These are phyloP conservation scores for Denticeps clupeoides DNA, from an alignment of 2,797 vertebrate species.

Conservation along the genomic window DNA sequence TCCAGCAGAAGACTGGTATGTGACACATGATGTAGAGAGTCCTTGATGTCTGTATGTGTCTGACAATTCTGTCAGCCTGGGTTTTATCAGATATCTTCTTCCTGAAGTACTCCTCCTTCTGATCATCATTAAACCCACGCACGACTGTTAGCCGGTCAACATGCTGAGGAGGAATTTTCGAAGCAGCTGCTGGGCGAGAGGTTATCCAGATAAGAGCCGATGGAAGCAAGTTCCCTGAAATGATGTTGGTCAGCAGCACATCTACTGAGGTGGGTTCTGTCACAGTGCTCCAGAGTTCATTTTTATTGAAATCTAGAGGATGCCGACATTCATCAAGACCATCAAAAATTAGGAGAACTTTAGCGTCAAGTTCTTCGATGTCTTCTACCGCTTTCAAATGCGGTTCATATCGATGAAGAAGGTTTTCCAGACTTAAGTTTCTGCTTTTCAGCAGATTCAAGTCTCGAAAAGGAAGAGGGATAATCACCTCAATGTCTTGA, in stretches of 20 bases:
- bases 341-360: background rate
- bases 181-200: conserved; percentile 21
- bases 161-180: conserved; percentile 22
- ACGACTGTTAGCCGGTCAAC: conserved; percentile 25
- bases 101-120: conserved; percentile 16
- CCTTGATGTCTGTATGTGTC: conserved; percentile 18
- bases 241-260: conserved; percentile 25
- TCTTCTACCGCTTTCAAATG: background rate
- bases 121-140: conserved; percentile 21
- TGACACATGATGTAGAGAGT: conserved; percentile 32
- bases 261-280: background rate
- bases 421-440: too few species aligned
- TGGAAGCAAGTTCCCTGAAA: conserved; percentile 21
- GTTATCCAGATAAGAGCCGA: conserved; percentile 29
- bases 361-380: background rate
- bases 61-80: conserved; percentile 16
- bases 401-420: too few species aligned
- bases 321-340: background rate
- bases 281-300: background rate
- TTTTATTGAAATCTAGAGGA: background rate
- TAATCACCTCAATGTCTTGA: too few species aligned
- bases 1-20: conserved; percentile 31
- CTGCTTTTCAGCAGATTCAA: too few species aligned
- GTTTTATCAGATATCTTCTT: conserved; percentile 7
- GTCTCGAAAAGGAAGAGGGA: too few species aligned